Evolutionary conservation across 1,140 invertebrate genomes (phyloP), one percentile per base, ranked within the genome.

Genomic region (Ericerus pela): DNA sequence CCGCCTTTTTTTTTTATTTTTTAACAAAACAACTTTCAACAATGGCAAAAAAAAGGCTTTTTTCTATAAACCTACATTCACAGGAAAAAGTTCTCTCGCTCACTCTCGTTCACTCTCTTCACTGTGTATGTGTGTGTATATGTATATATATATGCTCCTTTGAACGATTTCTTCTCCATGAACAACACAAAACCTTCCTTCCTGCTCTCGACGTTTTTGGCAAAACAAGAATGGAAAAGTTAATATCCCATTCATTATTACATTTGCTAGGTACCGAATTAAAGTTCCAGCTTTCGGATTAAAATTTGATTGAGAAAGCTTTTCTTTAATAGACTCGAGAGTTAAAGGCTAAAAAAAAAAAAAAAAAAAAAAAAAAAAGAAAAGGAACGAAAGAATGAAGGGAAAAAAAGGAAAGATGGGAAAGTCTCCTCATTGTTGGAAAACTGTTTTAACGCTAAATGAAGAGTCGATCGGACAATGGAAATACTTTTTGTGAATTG

Each of bases 181-280:
- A 47, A 47, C 41, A 47, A 47, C 41, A n/a, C n/a, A 47, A 47
- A 47, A 47, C 41, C 41, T 47, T 47, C 3, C 41, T 47, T 47
- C 41, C 41, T 47, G 41, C 41, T 24, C 26, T 47, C 41, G 41
- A 47, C 41, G 41, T 47, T 47, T 18, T n/a, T n/a, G n/a, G n/a
- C n/a, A 5, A 47, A 38, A 47, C 41, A 47, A 47, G 41, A 47
- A 47, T 47, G 8, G 41, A 47, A 47, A 47, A 47, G 41, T 47
- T 47, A 47, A 47, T 47, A 47, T 47, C 41, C 41, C 41, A 47
- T 47, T 47, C 41, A 47, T 47, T 47, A 47, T 47, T 47, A 47
- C 41, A 47, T 47, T 47, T 47, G 41, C 41, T 47, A n/a, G n/a
- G n/a, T n/a, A 47, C 41, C 41, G 41, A 47, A 47, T 47, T 47